Evolutionary conservation across 2,888 invertebrate genomes (phyloP), one percentile per base, ranked within the genome.

Genomic region (Exephanes ischioxanthus): DNA sequence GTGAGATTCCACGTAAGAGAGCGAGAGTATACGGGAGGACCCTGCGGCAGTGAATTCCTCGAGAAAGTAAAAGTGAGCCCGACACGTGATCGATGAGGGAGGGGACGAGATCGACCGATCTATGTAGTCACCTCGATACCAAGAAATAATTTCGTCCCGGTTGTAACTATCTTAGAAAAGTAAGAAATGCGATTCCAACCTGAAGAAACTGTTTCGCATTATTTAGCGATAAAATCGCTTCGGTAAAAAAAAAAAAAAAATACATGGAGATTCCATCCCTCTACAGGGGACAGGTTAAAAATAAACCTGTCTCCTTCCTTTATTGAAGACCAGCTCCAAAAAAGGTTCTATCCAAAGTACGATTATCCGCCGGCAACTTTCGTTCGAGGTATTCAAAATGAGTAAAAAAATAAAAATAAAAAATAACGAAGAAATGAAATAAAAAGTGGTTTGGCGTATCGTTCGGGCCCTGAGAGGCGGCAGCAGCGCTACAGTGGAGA

Each of bases 1-100:
- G 51, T n/a, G 33, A 75, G 37, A 70, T 80, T 80, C 61, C 80
- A 68, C 33, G 77, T 55, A 37, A 68, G 73, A 73, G 68, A 81
- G 77, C 41, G 61, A 68, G 45, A 67, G 66, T 76, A n/a, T 37
- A 37, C 45, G 83, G 73, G 82, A 84, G 86, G 86, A 87, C 78
- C 81, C 86, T 72, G 68, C 58, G 79, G 84, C 80, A 88, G 90
- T 87, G 80, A 91, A 93, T 92, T 92, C 91, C 91, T 84, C 90
- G 80, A 89, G 90, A 93, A 93, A 93, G 93, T 93, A 93, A 93
- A 93, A 93, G 93, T 91, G 89, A 91, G 86, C 81, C 77, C 86
- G 77, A 80, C 72, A 78, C 80, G 84, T 45, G 63, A 82, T 75
- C 14, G 37, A 26, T 26, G 26, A 1, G 37, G 9, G 37, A 7